A percentile compares a stretch with the other conserved stretches of the same genome.
phyloP scores from a whole-genome alignment of 92 coral and sea anemone species.

The Plumapathes pennacea region DNA sequence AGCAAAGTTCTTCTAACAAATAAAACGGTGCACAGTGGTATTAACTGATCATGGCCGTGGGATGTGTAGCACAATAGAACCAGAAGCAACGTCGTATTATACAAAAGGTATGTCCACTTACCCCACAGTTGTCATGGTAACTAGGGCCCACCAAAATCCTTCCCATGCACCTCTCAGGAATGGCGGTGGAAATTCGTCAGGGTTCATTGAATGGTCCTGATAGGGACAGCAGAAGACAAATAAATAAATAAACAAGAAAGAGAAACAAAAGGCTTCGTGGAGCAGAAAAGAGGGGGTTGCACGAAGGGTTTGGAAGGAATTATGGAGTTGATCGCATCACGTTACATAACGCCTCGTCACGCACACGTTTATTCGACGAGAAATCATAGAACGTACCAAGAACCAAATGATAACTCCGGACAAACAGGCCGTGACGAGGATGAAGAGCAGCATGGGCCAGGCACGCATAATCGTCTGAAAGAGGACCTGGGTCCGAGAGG shows the following conservation, averaged over 20 bases:
- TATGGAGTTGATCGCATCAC: too few species aligned
- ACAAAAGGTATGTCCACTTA: constrained; percentile 3
- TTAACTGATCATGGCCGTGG: too few species aligned
- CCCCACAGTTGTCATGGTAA: constrained; percentile 98
- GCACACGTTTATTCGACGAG: not conserved
- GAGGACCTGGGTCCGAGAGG: constrained; percentile 56
- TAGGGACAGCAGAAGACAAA: too few species aligned
- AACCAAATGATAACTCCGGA: constrained; percentile 93
- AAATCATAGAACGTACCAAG: constrained; percentile 56
- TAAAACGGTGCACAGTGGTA: too few species aligned
- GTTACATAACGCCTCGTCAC: not conserved
- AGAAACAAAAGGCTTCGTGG: not conserved
- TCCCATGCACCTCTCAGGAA: constrained; percentile 92
- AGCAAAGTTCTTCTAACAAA: too few species aligned
- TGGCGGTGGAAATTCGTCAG: constrained; percentile 90
- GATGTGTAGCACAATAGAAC: too few species aligned
- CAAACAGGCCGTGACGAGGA: constrained; percentile 76
- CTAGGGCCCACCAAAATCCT: constrained; percentile 98
- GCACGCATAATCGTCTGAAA: constrained; percentile 73
- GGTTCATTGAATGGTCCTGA: constrained; percentile 88
- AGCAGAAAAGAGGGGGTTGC: not conserved
- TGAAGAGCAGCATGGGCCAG: constrained; percentile 91
- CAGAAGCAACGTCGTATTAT: too few species aligned
- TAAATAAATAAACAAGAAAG: not conserved
- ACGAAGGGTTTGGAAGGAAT: too few species aligned